Base-by-base conservation (phyloP, 2,888 invertebrate species). In the Penaeus monodon region DNA sequence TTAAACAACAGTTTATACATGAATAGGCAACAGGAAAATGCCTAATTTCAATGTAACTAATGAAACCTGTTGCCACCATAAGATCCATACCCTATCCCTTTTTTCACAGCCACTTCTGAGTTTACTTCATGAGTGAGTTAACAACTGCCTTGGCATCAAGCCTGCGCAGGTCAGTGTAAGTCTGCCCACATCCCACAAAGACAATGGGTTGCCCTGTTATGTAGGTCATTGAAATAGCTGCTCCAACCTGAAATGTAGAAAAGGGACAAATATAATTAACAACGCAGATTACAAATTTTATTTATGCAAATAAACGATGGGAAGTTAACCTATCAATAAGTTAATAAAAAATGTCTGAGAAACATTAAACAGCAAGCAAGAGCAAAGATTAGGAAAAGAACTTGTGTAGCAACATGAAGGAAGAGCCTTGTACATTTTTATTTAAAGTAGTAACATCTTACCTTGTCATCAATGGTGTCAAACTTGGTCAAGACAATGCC, bases 201-300 rank as follows among this genome's bases (percentile, higher is more conserved):
- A 99, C 98, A 84, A 99, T 99, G 0, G 99, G 99, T 93, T 99
- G 99, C 0, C 99, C 99, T 0, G 99, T 99, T 90, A 99, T 98
- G 93, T 99, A 99, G 0, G 99, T 99, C 99, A 99, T 99, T 27
- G 99, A 99, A 91, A 99, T 98, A 29, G 99, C 99, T 73, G 99
- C 99, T 20, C 99, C 99, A 44, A 99, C 97, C 94, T 94, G 91
- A 64, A 91, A 91, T 91, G 79, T 63, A 24, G 2, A 79, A 66
- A 63, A 29, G 38, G 20, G 10, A 44, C 27, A 24, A 38, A 77
- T 44, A 76, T 33, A 22, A 29, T 27, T 10, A 63, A 44, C 24
- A 74, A 1, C 2, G 10, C 27, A 81, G 68, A n/a, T 14, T 10
- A 70, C 20, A 81, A 44, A 44, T 44, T 44, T 6, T 10, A 38